Percentiles rank a stretch among this genome's conserved stretches.
These are phyloP conservation scores for Calonectris borealis DNA, from an alignment of 2,113 vertebrate species.

Conservation along the genomic window DNA sequence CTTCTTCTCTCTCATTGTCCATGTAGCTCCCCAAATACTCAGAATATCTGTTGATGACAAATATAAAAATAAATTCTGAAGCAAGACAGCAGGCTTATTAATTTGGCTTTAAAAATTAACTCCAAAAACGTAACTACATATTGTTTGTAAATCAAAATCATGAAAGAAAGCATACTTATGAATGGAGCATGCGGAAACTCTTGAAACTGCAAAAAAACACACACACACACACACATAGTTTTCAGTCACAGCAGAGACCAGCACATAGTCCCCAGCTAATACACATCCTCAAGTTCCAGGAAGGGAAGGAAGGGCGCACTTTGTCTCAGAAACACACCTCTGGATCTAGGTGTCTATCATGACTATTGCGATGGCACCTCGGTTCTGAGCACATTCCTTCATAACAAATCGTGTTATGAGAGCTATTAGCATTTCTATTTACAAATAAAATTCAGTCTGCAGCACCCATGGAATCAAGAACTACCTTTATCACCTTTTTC, in stretches of 20 bases:
- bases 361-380: background rate
- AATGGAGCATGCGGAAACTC: background rate
- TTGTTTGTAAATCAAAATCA: background rate
- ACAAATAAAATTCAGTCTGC: background rate
- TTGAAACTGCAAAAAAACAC: background rate
- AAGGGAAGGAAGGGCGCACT: accelerated
- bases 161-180: background rate
- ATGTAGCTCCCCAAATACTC: background rate
- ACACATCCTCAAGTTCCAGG: background rate
- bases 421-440: background rate
- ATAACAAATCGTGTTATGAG: background rate
- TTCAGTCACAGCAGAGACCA: background rate
- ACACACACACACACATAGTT: background rate
- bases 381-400: background rate
- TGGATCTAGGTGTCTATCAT: background rate
- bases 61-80: background rate
- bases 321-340: background rate
- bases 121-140: background rate
- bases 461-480: background rate
- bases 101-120: background rate
- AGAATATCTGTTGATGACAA: background rate
- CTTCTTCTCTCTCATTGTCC: background rate
- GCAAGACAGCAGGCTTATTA: background rate
- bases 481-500: background rate
- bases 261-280: background rate